Evolutionary conservation across 2,797 vertebrate species (phyloP), one percentile per base, ranked within the genome.

Genomic region (Labroides dimidiatus): DNA sequence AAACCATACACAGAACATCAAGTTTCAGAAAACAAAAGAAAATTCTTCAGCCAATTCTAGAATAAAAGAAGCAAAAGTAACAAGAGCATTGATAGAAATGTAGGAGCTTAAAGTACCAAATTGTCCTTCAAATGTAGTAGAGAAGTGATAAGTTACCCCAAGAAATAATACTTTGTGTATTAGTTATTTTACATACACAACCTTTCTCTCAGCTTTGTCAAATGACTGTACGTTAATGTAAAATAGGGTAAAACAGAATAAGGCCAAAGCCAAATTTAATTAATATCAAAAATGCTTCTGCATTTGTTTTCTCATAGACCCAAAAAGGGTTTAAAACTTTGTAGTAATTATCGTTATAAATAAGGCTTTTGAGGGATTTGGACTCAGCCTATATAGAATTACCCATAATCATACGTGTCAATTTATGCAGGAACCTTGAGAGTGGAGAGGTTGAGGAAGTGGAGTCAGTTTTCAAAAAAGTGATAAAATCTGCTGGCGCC

Each of bases 401-500:
- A 80, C 72, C 72, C 80, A 72, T 81, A 86, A 85, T 87, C 75
- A 73, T 81, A 82, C n/a, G 47, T 80, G 83, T 90, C 87, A 80
- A 64, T 89, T 45, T 70, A 87, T 77, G 78, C 80, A 78, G 77
- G 78, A 62, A 64, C 62, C 62, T 58, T 24, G 78, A 85, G 77
- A 84, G 76, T 13, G 1, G 39, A 62, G 61, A 78, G 44, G 45
- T 66, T 93, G 89, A 93, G 92, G 93, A 95, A 95, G 94, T 94
- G 91, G 92, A 93, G 94, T 94, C 92, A 85, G 91, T 89, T 95
- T 94, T 94, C 93, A 87, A 84, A 49, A 56, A 39, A 39, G 77
- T 89, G 94, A 96, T 95, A 94, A 92, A 94, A 96, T 96, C 94
- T 90, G 70, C 93, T 94, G 94, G 93, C 90, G 93, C 91, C 88